Evolutionary conservation across 2,113 vertebrate genomes (phyloP), one percentile per base, ranked within the genome.

Genomic region (Dipodomys merriami): DNA sequence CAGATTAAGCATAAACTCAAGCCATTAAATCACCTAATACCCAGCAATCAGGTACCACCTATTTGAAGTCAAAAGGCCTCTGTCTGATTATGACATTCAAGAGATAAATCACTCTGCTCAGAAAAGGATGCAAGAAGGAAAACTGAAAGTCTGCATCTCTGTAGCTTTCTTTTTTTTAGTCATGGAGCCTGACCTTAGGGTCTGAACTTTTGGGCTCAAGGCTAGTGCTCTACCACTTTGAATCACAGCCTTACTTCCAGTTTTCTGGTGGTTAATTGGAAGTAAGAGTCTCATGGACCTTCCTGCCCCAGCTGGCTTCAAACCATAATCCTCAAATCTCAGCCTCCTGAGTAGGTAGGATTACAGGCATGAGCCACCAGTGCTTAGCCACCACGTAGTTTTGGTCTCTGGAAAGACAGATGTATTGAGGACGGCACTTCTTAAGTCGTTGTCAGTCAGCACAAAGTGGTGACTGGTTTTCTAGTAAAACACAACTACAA

Each of bases 391-490:
- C 94, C 95, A 91, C 30, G 62, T 27, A 88, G 88, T 97, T 98
- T 98, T 97, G 96, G 98, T 97, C 97, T 97, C 95, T 89, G 88
- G 81, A 46, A 95, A 97, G 77, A 95, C 81, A 77, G 87, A 86
- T 94, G 93, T 98, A 97, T 94, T 79, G 94, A 86, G 87, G 83
- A 97, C 88, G 91, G 95, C 91, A 84, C 76, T 87, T 83, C 91
- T n/a, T 83, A 86, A 95, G 89, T 23, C 93, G 86, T 94, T 91
- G 89, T 95, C 90, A 86, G 85, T 81, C 74, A 83, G 27, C 79
- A 88, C 87, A 87, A 53, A 84, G 78, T 30, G 4, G 83, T 72
- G 95, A 96, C 67, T 96, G 6, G 76, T 76, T 96, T 96, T 97
- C 94, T 90, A 95, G 53, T 93, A 33, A 88, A 91, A 95, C 2